A percentile compares a stretch with the other conserved stretches of the same genome.
Conservation (phyloP, 1,140 invertebrate species). For the Portunus trituberculatus region DNA sequence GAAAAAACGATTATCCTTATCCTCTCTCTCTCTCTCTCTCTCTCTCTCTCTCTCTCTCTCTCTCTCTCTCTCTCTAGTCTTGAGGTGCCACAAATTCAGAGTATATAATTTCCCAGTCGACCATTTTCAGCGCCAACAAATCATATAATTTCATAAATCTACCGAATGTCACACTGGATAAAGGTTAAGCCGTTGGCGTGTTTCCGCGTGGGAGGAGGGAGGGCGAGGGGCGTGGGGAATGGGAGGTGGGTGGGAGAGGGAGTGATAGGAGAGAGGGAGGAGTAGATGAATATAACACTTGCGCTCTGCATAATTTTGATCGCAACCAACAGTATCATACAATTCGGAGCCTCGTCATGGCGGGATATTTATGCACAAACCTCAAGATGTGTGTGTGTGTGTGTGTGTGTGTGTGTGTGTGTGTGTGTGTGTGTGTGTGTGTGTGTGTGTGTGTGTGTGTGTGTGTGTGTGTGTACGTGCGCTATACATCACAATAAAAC, state of each 20-base stretch:
- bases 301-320: no score
- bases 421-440: neutral
- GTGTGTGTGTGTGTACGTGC: no score
- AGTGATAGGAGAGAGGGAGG: neutral
- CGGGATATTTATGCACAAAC: neutral
- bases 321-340: no score
- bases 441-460: slow-evolving; percentile 49
- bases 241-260: neutral
- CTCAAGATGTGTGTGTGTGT: neutral
- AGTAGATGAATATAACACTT: neutral
- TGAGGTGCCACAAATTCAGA: no score
- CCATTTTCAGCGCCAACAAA: no score
- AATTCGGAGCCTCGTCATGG: no score
- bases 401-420: neutral
- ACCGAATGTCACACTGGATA: no score
- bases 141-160: no score
- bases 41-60: slow-evolving; percentile 30
- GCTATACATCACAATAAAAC: neutral
- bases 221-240: neutral
- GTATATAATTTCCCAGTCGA: no score
- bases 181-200: no score
- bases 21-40: slow-evolving; percentile 39
- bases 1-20: neutral
- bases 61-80: no score
- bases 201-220: neutral